Evolutionary conservation across 2,797 vertebrate species (phyloP).

Genomic region (Neostethus bicornis): DNA sequence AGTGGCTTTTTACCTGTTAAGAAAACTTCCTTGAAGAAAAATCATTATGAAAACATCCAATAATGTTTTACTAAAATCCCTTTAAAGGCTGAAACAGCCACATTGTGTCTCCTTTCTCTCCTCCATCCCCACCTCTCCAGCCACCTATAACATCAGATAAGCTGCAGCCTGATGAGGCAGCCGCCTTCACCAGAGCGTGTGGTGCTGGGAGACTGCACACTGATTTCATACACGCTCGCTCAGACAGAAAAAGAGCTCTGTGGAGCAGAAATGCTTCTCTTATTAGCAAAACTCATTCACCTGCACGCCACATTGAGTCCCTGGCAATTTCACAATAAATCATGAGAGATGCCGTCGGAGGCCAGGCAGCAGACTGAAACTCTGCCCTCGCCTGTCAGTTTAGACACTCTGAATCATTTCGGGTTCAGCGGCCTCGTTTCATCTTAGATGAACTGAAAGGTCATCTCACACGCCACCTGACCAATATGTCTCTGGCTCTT

Average conservation of each 20-base stretch:
- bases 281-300: constrained; percentile 84
- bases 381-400: constrained; percentile 72
- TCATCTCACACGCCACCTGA: constrained; percentile 63
- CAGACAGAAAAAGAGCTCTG: constrained; percentile 79
- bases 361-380: constrained; percentile 53
- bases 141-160: constrained; percentile 74
- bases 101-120: constrained; percentile 39
- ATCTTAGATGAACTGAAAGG: constrained; percentile 75
- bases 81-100: constrained; percentile 42
- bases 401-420: constrained; percentile 74
- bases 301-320: constrained; percentile 80
- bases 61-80: constrained; percentile 54
- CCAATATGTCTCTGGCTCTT: constrained; percentile 65
- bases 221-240: constrained; percentile 75
- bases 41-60: constrained; percentile 14
- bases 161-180: constrained; percentile 71
- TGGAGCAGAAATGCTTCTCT: constrained; percentile 81
- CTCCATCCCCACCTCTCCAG: constrained; percentile 60
- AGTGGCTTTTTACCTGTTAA: too few relatives aligned
- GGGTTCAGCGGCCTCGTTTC: constrained; percentile 66
- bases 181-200: constrained; percentile 72
- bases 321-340: constrained; percentile 81
- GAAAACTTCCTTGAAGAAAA: constrained; percentile 2
- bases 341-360: constrained; percentile 64
- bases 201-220: constrained; percentile 70